A percentile compares a stretch with the other conserved stretches of the same genome.
Conservation (phyloP, 2,888 invertebrate genomes). For the Ennomos quercinarius region DNA sequence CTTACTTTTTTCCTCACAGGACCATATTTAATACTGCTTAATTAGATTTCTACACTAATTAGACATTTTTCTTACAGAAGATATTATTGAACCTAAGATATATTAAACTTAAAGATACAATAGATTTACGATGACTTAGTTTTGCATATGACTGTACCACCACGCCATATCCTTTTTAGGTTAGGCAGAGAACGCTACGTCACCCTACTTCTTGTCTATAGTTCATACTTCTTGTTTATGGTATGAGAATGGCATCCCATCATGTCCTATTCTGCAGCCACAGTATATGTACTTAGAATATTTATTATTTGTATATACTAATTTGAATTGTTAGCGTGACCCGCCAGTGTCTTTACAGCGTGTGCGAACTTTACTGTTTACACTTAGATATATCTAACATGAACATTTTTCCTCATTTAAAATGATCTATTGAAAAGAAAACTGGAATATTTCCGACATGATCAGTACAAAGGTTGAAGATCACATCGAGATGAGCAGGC, state of each 20-base stretch:
- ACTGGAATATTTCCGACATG: too few species aligned
- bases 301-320: neutral
- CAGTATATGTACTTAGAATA: neutral
- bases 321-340: neutral
- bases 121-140: slow-evolving; percentile 8
- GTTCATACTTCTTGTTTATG: neutral
- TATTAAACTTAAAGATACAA: slow-evolving; percentile 36
- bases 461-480: neutral
- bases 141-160: neutral
- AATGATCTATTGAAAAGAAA: too few species aligned
- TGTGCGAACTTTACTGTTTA: neutral
- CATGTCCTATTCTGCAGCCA: neutral
- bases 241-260: neutral
- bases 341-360: neutral
- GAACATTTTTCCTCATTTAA: too few species aligned
- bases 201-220: too few species aligned
- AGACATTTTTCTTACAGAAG: neutral
- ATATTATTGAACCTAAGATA: slow-evolving; percentile 4
- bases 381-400: neutral
- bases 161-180: too few species aligned
- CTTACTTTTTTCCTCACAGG: neutral
- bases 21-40: neutral
- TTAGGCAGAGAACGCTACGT: too few species aligned
- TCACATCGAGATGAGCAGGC: slow-evolving; percentile 10
- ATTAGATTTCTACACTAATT: slow-evolving; percentile 1